Percentiles rank a stretch among this genome's conserved stretches.
Conservation (phyloP, 2,797 vertebrate species). For the Paramormyrops hopkinsi region DNA sequence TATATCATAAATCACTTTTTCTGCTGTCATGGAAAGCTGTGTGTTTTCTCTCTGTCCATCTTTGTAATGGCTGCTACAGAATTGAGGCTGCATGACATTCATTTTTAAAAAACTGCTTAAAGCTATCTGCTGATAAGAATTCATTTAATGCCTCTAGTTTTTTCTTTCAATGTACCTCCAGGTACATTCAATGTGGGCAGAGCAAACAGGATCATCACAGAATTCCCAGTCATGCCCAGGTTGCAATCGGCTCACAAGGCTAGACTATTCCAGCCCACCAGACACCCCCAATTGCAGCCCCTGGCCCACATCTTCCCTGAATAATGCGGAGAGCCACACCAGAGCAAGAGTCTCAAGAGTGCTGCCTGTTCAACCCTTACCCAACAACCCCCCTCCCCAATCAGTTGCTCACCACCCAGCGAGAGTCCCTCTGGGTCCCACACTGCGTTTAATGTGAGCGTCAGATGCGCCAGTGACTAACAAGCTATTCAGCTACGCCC, state of each 20-base stretch:
- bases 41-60: not conserved
- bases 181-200: not conserved
- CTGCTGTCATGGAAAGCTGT: not conserved
- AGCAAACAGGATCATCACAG: not conserved
- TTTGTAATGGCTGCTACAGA: not conserved
- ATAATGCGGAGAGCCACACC: not conserved
- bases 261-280: not conserved
- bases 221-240: not conserved
- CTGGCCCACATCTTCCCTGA: not conserved
- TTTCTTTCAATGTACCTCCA: not conserved
- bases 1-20: not conserved
- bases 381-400: not conserved
- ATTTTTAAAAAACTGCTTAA: not conserved
- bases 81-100: not conserved
- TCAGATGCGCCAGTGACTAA: slow-evolving; percentile 15
- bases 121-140: not conserved
- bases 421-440: not conserved
- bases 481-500: slow-evolving; percentile 12
- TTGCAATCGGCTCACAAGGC: not conserved
- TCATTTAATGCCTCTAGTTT: not conserved
- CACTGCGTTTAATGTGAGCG: not conserved
- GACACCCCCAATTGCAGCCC: not conserved
- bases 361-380: not conserved
- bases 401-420: not conserved
- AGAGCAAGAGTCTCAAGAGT: not conserved